Percentiles rank a stretch among this genome's conserved stretches.
These are phyloP conservation scores for Leptinotarsa tumamoca DNA, from an alignment of 2,888 invertebrate species.

Conservation along the genomic window DNA sequence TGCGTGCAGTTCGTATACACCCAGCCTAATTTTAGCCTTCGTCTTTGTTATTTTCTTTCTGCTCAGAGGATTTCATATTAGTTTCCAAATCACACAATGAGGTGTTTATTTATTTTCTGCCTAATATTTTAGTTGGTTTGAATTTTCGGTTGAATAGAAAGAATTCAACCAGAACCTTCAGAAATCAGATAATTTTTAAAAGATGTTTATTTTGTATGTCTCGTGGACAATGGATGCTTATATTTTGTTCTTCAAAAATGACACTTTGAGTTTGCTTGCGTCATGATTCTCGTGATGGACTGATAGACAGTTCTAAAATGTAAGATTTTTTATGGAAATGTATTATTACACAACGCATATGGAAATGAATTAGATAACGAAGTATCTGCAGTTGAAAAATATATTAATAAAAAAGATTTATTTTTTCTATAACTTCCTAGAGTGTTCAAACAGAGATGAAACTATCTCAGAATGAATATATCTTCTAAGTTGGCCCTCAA, in stretches of 20 bases:
- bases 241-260: neutral
- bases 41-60: slow-evolving; percentile 16
- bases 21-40: slow-evolving; percentile 19
- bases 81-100: slow-evolving; percentile 27
- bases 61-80: slow-evolving; percentile 20
- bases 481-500: too few relatives aligned
- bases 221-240: slow-evolving; percentile 4
- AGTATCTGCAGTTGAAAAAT: too few relatives aligned
- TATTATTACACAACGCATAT: too few relatives aligned
- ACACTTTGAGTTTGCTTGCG: too few relatives aligned
- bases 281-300: too few relatives aligned
- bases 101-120: slow-evolving; percentile 34
- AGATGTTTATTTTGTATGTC: neutral
- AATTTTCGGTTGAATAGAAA: neutral
- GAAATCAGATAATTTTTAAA: slow-evolving; percentile 9
- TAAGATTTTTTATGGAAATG: too few relatives aligned
- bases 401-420: too few relatives aligned
- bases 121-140: slow-evolving; percentile 18
- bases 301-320: too few relatives aligned
- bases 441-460: too few relatives aligned
- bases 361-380: too few relatives aligned
- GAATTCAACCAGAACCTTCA: slow-evolving; percentile 14
- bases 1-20: slow-evolving; percentile 4
- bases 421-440: too few relatives aligned
- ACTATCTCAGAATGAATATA: too few relatives aligned